Conservation (phyloP, 2,888 invertebrate genomes). For the Urechis unicinctus region DNA sequence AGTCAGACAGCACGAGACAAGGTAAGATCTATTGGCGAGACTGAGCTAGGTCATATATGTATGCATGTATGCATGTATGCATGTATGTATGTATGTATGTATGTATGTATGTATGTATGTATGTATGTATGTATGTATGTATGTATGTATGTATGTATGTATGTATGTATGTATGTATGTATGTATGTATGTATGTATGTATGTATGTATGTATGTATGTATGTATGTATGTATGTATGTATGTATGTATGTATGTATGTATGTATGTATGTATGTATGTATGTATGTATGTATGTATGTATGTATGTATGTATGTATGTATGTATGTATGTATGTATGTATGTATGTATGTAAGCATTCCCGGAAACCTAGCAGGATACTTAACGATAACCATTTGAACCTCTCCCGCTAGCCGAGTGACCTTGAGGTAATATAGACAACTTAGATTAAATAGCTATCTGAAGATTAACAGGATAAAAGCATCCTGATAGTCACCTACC, state of each 20-base stretch:
- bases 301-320: no score
- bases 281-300: neutral
- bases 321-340: no score
- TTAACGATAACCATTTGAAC: no score
- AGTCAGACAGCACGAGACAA: no score
- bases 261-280: neutral
- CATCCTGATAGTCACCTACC: no score
- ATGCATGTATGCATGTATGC: neutral
- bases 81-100: constrained; percentile 3
- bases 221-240: constrained; percentile 5
- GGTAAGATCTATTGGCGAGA: no score
- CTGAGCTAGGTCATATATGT: constrained; percentile 65
- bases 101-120: constrained; percentile 3
- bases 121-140: constrained; percentile 6
- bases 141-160: constrained; percentile 7
- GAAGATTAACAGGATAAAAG: no score
- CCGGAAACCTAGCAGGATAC: no score
- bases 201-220: constrained; percentile 8
- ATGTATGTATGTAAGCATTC: no score
- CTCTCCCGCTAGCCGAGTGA: no score
- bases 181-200: constrained; percentile 6
- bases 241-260: constrained; percentile 1
- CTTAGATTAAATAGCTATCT: no score
- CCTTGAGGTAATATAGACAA: no score
- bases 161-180: constrained; percentile 10